Evolutionary conservation across 2,797 vertebrate species (phyloP).

Genomic region (Enteromius viviparus): DNA sequence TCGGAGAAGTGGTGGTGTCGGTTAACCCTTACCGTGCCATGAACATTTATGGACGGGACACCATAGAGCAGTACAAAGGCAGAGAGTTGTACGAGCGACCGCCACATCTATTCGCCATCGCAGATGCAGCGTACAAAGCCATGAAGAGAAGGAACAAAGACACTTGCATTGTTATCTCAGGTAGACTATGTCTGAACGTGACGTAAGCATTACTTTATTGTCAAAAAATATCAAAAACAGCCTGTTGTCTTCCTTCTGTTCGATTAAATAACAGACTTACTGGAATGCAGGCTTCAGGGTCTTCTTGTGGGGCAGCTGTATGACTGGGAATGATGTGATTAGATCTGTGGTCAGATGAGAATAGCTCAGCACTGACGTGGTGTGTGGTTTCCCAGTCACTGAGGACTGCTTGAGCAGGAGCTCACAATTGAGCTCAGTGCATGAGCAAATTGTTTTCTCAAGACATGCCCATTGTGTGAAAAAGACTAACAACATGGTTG

Average conservation of each 20-base stretch:
- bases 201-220: not conserved
- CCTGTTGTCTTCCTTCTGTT: not conserved
- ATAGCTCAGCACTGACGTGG: slow-evolving; percentile 36
- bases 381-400: slow-evolving; percentile 29
- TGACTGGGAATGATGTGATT: slow-evolving; percentile 50
- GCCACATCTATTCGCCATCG: slow-evolving; percentile 96
- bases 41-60: slow-evolving; percentile 93
- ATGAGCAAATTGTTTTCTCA: slow-evolving; percentile 32
- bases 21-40: slow-evolving; percentile 95
- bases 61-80: slow-evolving; percentile 92
- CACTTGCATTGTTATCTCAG: slow-evolving; percentile 98
- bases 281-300: slow-evolving; percentile 24
- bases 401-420: slow-evolving; percentile 26
- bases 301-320: slow-evolving; percentile 25
- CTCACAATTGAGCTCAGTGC: slow-evolving; percentile 24
- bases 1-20: slow-evolving; percentile 96
- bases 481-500: slow-evolving; percentile 25
- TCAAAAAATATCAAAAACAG: not conserved
- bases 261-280: slow-evolving; percentile 4
- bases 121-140: slow-evolving; percentile 96
- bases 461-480: slow-evolving; percentile 29
- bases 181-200: slow-evolving; percentile 68
- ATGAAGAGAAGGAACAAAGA: slow-evolving; percentile 98
- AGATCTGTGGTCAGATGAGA: slow-evolving; percentile 42
- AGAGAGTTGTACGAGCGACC: slow-evolving; percentile 95